A percentile compares a stretch with the other conserved stretches of the same genome.
These are phyloP conservation scores for Corapipo altera DNA, from an alignment of 2,113 vertebrate species.

Conservation along the genomic window DNA sequence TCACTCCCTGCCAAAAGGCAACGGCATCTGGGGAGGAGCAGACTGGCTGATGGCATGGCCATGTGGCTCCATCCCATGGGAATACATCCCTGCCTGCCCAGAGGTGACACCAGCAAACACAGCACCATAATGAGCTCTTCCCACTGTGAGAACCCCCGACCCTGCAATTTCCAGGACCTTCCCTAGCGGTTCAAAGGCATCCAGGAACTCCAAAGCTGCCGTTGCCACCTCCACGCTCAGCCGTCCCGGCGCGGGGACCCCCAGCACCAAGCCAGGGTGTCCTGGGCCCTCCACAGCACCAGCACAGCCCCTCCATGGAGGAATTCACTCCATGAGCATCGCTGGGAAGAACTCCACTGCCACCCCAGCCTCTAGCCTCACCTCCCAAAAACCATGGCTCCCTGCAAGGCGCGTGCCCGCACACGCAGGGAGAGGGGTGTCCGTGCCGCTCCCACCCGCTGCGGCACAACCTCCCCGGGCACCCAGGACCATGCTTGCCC, in stretches of 20 bases:
- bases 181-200: background rate
- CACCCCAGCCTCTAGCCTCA: background rate
- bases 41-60: background rate
- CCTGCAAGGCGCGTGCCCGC: accelerated
- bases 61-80: background rate
- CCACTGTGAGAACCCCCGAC: accelerated
- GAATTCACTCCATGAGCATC: accelerated
- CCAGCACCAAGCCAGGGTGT: background rate
- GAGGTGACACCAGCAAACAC: background rate
- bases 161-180: background rate
- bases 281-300: background rate
- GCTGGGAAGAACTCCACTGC: accelerated
- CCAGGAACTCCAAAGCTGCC: background rate
- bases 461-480: accelerated
- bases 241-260: background rate
- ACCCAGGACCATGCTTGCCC: background rate
- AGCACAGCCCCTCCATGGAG: background rate
- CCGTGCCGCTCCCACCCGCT: background rate
- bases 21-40: background rate
- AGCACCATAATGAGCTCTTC: accelerated
- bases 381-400: accelerated
- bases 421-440: accelerated
- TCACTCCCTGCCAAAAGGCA: background rate
- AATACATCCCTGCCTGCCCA: background rate
- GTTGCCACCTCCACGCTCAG: accelerated